Evolutionary conservation across 2,888 invertebrate species (phyloP), one percentile per base, ranked within the genome.

Genomic region (Hoplodrina ambigua): DNA sequence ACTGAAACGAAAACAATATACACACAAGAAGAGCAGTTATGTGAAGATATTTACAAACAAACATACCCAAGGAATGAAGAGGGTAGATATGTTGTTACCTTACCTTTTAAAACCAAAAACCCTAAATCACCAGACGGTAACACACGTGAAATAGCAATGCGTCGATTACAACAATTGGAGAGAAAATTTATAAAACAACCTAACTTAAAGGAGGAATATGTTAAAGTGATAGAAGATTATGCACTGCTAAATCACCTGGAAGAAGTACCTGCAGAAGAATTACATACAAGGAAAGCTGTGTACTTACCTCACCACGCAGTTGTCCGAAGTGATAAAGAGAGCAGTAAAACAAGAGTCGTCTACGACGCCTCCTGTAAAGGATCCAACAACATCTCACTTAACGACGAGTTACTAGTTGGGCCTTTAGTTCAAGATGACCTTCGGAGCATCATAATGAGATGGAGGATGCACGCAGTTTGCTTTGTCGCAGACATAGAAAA

Each of bases 401-500:
- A 86, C 61, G 85, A 85, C 11, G 73, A 79, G 17, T 65, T 86
- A 1, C 33, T 85, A 8, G 58, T 71, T 3, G 86, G 86, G 7
- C 81, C 85, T 8, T 19, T 62, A 58, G 33, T 88, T 4, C 76
- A 79, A 69, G 54, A 71, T 30, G 83, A 85, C 59, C 41, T 87
- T 17, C 72, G 85, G 33, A 70, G 72, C n/a, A 60, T 88, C 0
- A 53, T 87, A 8, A 78, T 85, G 59, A 65, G 84, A 64, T 87
- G 85, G 81, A 56, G 85, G 33, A 78, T 63, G 20, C 75, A 85
- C 13, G 60, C 55, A 1, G 55, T 87, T 3, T 84, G 80, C 30
- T 82, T 87, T 25, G 82, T 81, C 0, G 67, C 81, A 4, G 86
- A 86, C 53, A 77, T 87, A 4, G 30, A 70, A 44, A 82, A 86